A percentile compares a stretch with the other conserved stretches of the same genome.
These are phyloP conservation scores for Lamellibrachia satsuma DNA, from an alignment of 2,888 invertebrate genomes.

Conservation along the genomic window DNA sequence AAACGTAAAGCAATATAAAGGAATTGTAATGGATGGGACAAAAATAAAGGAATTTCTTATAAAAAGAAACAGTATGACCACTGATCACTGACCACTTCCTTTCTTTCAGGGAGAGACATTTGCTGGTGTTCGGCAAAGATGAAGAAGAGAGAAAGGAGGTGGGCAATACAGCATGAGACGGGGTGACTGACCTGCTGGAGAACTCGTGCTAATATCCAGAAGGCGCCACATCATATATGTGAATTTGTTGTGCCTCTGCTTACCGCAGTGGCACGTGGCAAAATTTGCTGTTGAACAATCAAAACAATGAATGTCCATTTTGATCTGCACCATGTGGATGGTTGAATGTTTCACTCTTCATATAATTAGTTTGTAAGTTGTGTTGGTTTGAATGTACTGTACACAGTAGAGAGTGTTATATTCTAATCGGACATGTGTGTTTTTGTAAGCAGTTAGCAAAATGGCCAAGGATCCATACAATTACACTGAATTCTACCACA, in stretches of 20 bases:
- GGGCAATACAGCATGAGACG: neutral
- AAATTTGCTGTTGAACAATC: neutral
- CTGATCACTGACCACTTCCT: neutral
- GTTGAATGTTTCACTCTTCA: too few relatives aligned
- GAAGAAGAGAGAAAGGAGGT: neutral
- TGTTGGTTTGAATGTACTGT: too few relatives aligned
- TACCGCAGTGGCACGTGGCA: neutral
- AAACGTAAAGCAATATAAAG: too few relatives aligned
- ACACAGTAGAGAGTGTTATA: too few relatives aligned
- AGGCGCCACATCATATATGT: neutral
- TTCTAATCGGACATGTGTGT: too few relatives aligned
- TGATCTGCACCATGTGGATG: too few relatives aligned
- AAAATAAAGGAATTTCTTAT: neutral
- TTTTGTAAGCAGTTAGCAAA: too few relatives aligned
- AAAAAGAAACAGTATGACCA: too few relatives aligned
- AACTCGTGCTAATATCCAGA: neutral
- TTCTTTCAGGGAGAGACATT: neutral
- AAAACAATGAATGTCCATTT: neutral
- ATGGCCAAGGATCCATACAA: too few relatives aligned
- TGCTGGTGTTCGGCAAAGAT: neutral
- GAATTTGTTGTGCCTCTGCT: neutral
- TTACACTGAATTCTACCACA: too few relatives aligned
- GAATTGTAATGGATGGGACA: neutral
- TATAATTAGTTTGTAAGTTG: too few relatives aligned
- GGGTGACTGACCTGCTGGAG: neutral